Evolutionary conservation across 2,888 invertebrate genomes (phyloP).

Genomic region (Drosophila macrospina): DNA sequence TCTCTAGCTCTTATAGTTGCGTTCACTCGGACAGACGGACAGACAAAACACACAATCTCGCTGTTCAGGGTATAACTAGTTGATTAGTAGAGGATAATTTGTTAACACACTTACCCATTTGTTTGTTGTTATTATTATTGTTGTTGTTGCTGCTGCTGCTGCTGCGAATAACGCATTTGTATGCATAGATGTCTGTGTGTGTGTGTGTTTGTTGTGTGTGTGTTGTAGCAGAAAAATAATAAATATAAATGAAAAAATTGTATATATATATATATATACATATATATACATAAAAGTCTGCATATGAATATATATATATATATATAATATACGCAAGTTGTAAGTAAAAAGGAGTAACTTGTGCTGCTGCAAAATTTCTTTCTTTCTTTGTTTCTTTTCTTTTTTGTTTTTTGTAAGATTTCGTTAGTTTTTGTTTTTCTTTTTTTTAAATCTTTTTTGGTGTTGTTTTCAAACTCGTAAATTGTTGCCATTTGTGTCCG

Average conservation of each 20-base stretch:
- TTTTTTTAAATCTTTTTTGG: conserved; percentile 1
- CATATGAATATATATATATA: conserved; percentile 5
- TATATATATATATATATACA: conserved; percentile 17
- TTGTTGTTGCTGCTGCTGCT: conserved; percentile 22
- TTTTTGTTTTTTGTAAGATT: conserved; percentile 4
- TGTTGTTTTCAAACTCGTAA: conserved; percentile 37
- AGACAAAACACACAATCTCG: no score
- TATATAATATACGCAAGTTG: conserved; percentile 2
- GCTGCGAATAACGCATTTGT: conserved; percentile 20
- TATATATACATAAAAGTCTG: conserved; percentile 5
- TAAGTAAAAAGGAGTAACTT: conserved; percentile 35
- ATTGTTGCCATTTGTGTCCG: conserved; percentile 52
- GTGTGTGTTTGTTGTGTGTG: conserved; percentile 4
- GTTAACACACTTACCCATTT: conserved; percentile 40
- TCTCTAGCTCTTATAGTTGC: no score
- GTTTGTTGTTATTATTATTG: conserved; percentile 27
- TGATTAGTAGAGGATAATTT: no score
- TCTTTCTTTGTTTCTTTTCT: conserved; percentile 3
- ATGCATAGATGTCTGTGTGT: conserved; percentile 2
- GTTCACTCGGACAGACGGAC: no score
- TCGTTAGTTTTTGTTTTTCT: background rate
- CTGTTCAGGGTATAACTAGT: no score
- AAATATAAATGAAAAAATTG: conserved; percentile 46
- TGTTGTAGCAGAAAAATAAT: conserved; percentile 42
- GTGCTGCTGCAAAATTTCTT: conserved; percentile 44